Percentiles rank a stretch among this genome's conserved stretches.
phyloP scores from a whole-genome alignment of 2,888 invertebrate genomes.

The Megalurothrips usitatus region DNA sequence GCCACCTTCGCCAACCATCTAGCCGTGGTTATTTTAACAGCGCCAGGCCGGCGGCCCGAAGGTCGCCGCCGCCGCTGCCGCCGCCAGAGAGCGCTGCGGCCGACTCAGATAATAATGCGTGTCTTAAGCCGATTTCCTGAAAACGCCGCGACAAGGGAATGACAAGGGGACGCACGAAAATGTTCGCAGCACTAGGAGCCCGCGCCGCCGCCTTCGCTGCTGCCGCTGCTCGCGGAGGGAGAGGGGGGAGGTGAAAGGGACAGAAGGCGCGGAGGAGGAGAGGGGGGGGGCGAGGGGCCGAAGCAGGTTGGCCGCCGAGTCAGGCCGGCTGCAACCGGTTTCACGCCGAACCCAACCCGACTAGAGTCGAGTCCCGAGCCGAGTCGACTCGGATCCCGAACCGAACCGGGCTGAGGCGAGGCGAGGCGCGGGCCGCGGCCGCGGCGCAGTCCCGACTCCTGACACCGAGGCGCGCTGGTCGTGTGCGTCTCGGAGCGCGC shows the following conservation, averaged over 20 bases:
- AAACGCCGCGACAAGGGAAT: not conserved
- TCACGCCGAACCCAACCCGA: conserved; percentile 17
- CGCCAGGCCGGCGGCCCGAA: no score
- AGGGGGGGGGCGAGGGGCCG: not conserved
- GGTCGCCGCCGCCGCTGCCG: no score
- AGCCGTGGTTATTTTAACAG: no score
- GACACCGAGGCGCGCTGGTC: not conserved
- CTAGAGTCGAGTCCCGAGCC: conserved; percentile 10
- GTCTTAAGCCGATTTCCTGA: no score
- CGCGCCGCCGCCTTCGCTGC: not conserved
- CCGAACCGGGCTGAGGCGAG: not conserved
- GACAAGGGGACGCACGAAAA: not conserved
- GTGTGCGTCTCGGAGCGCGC: not conserved
- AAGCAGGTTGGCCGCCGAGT: not conserved
- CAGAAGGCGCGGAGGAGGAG: not conserved
- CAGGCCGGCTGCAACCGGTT: conserved; percentile 21
- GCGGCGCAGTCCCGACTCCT: no score
- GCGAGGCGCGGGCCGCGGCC: not conserved
- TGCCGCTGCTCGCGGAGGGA: not conserved
- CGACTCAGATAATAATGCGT: no score
- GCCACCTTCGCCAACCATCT: no score
- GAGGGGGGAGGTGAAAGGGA: not conserved
- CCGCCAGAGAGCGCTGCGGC: no score
- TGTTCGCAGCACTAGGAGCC: not conserved
- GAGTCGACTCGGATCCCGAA: not conserved